phyloP scores from a whole-genome alignment of 2,888 invertebrate genomes.

The Pantelozetes paolii region DNA sequence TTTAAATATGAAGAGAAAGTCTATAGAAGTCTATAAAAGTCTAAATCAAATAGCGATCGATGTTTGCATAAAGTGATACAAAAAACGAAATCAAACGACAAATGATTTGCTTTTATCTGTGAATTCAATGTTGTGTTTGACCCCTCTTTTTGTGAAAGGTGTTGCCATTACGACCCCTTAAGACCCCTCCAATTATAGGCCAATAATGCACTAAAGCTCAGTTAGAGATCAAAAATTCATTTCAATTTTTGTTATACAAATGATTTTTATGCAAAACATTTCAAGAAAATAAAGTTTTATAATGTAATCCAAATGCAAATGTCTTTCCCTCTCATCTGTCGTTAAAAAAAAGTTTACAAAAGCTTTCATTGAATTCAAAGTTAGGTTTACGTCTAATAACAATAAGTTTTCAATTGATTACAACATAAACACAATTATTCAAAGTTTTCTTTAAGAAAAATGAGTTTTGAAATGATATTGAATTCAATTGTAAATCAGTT shows the following conservation, averaged over 20 bases:
- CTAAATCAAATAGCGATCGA: constrained; percentile 1
- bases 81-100: background rate
- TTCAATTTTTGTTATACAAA: background rate
- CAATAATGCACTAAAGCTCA: constrained; percentile 1
- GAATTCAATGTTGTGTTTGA: constrained; percentile 27
- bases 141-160: constrained; percentile 25
- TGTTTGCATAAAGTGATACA: background rate
- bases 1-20: background rate
- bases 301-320: background rate
- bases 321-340: background rate
- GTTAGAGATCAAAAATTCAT: constrained; percentile 16
- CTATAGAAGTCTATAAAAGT: constrained; percentile 2
- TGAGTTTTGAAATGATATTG: no score
- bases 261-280: constrained; percentile 2
- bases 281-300: background rate
- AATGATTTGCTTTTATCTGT: constrained; percentile 17
- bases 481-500: no score
- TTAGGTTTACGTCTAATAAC: background rate
- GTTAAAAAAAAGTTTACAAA: background rate
- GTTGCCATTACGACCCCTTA: constrained; percentile 26
- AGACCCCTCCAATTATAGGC: constrained; percentile 27
- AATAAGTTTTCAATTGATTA: no score
- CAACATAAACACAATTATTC: no score
- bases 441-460: no score
- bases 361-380: background rate